phyloP scores from a whole-genome alignment of 1,140 invertebrate genomes.

The Helicoverpa zea region DNA sequence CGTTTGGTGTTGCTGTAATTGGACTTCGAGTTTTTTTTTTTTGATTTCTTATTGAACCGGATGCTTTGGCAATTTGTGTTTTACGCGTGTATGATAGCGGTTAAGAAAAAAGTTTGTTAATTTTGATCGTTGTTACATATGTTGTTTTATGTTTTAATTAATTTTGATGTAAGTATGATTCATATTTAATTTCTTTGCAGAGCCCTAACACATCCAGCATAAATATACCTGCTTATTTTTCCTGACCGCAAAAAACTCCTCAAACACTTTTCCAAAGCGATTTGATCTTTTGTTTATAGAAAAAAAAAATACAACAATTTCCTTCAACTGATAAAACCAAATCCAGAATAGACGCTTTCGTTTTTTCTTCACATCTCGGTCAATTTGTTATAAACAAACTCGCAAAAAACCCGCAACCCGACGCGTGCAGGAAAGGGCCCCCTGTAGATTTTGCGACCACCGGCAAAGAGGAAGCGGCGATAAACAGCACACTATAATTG shows the following conservation, averaged over 20 bases:
- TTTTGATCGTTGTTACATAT: background rate
- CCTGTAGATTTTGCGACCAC: constrained; percentile 61
- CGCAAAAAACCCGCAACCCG: constrained; percentile 6
- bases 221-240: background rate
- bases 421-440: constrained; percentile 45
- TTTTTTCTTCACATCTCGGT: constrained; percentile 7
- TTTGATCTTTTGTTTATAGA: too few species aligned
- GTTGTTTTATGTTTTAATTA: background rate
- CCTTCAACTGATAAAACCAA: background rate
- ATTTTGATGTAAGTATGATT: too few species aligned
- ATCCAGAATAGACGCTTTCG: background rate
- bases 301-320: background rate
- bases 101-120: background rate
- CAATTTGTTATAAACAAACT: constrained; percentile 35
- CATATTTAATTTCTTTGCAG: background rate
- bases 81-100: background rate
- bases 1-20: constrained; percentile 22
- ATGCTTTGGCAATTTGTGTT: constrained; percentile 26
- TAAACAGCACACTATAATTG: constrained; percentile 65
- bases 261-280: too few species aligned
- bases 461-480: constrained; percentile 68
- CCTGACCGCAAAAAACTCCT: too few species aligned
- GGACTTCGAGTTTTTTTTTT: background rate
- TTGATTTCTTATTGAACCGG: constrained; percentile 25
- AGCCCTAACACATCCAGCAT: too few species aligned